These are phyloP conservation scores for Tamias sibiricus DNA, from an alignment of 2,113 vertebrate genomes.

Conservation along the genomic window DNA sequence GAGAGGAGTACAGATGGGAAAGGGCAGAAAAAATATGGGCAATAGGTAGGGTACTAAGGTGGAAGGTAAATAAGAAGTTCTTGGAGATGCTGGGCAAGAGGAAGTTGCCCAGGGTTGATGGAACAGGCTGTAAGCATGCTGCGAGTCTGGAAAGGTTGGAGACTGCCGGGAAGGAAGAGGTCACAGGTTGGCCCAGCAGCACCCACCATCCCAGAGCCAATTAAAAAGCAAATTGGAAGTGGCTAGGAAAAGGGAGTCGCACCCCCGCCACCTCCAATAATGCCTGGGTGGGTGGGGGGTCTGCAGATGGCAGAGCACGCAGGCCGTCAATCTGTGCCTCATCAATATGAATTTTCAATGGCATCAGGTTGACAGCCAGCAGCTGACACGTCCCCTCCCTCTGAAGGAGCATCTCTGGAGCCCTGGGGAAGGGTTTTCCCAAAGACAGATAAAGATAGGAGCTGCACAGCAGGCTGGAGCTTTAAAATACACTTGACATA, in stretches of 20 bases:
- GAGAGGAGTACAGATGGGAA: not conserved
- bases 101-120: not conserved
- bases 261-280: conserved; percentile 25
- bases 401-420: not conserved
- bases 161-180: not conserved
- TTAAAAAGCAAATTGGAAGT: conserved; percentile 65
- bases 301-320: conserved; percentile 63
- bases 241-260: conserved; percentile 15
- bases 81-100: rapidly evolving
- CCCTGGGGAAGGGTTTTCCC: conserved; percentile 10
- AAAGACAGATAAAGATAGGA: not conserved
- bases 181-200: not conserved
- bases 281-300: not conserved
- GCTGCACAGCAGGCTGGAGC: not conserved
- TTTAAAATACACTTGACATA: not conserved
- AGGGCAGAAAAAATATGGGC: rapidly evolving
- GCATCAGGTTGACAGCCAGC: conserved; percentile 16
- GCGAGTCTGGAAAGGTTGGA: not conserved
- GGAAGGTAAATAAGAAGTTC: not conserved
- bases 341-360: conserved; percentile 44
- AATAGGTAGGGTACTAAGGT: not conserved
- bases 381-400: conserved; percentile 47
- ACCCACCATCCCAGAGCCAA: conserved; percentile 9
- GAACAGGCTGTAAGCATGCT: not conserved
- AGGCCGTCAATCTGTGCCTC: not conserved